Evolutionary conservation across 23 tunicate genomes (phyloP), one percentile per base, ranked within the genome.

Genomic region (Diplosoma virens): DNA sequence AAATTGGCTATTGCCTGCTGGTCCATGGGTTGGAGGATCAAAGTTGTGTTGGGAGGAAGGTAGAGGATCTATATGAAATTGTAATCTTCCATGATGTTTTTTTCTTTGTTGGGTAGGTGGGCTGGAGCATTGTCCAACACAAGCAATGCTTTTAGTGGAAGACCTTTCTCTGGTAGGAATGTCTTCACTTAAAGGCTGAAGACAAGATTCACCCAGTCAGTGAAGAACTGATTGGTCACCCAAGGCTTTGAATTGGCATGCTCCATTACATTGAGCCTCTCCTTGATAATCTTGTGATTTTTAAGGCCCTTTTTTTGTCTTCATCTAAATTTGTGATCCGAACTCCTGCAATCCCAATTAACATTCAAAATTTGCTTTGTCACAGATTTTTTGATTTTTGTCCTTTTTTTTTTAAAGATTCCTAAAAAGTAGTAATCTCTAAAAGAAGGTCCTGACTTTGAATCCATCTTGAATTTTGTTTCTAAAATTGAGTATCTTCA

Each of bases 211-310:
- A 59, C 26, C 66, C 66, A 59, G 16, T 59, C 66, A 25, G 20
- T 21, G 24, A 59, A 59, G 16, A 59, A 59, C 24, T 59, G 66
- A 21, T 25, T 59, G 29, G 66, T 59, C 16, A 59, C 66, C 66
- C 66, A 59, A 14, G 66, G 24, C 29, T 59, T 59, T 26, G 66
- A 25, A 21, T 59, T 59, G 18, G 66, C 26, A 9, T 25, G 18
- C 66, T 25, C 14, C 66, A 59, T 59, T 14, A 59, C 66, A 17
- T 26, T 18, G 16, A 59, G 66, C 24, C 21, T 59, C 17, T 59
- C 29, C 21, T 59, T 59, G 9, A 41, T 7, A 41, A 41, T 41
- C 50, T 7, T 41, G 50, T n/a, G n/a, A n/a, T n/a, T n/a, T n/a
- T n/a, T n/a, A n/a, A n/a, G n/a, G n/a, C n/a, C n/a, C n/a, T n/a